Evolutionary conservation across 1,140 invertebrate species (phyloP), one percentile per base, ranked within the genome.

Genomic region (Brachionus manjavacas): DNA sequence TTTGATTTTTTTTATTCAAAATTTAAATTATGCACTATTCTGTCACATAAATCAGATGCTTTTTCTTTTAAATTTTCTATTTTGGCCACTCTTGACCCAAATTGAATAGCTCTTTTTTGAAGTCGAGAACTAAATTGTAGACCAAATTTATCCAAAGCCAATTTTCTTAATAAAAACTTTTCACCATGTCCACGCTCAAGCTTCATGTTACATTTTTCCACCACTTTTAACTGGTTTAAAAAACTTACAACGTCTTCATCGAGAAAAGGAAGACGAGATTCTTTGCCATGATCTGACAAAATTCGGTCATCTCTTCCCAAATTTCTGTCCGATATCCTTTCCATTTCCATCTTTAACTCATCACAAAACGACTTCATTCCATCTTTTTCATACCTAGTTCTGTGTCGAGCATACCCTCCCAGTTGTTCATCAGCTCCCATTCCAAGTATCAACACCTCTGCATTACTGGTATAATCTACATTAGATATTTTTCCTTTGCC

Each of bases 401-500:
- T 91, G 87, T 98, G 95, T 85, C 95, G 92, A 66, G 92, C 93
- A 87, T 99, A 99, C 2, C 97, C 97, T 72, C 94, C 96, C 87
- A 99, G 93, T 86, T 97, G 91, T 91, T 99, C 97, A 92, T 99
- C 97, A 20, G 96, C 96, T 14, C 96, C 97, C 91, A 95, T 95
- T 31, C 97, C 96, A 86, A 95, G 89, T 66, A 98, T 89, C 74
- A 96, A 88, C n/a, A 97, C 72, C 60, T 84, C 84, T 14, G 85
- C 83, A 39, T 72, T 60, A 64, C 84, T 85, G 28, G 23, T 52
- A 66, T 78, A 76, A 11, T 28, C 66, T 12, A 52, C 20, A 25
- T 55, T 76, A 20, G 64, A 31, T 31, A 49, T 46, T 31, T 85
- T 46, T 55, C 94, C 94, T 86, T 90, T 85, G 11, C 93, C 95